Evolutionary conservation across 2,113 vertebrate genomes (phyloP).

Genomic region (Bagarius yarrelli): DNA sequence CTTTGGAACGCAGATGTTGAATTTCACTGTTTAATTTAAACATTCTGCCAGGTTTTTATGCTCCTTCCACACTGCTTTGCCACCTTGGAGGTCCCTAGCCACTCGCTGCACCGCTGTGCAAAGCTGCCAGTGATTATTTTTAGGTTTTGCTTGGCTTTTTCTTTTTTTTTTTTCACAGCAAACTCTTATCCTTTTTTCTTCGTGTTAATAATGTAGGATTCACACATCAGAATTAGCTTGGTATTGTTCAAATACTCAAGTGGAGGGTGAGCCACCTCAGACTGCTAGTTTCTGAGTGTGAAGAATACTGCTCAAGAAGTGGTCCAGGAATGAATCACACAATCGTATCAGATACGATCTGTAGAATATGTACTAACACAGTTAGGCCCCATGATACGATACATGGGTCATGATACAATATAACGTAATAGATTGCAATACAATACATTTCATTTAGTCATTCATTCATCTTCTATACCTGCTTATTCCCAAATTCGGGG

Average conservation of each 20-base stretch:
- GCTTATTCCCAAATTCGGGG: too few relatives aligned
- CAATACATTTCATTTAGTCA: too few relatives aligned
- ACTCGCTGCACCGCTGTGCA: constrained; percentile 47
- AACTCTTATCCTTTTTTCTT: constrained; percentile 52
- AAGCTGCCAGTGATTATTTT: constrained; percentile 58
- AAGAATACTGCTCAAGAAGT: not conserved
- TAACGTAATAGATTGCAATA: too few relatives aligned
- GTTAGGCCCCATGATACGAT: not conserved
- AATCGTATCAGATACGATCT: not conserved
- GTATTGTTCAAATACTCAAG: constrained; percentile 46
- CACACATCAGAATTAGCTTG: constrained; percentile 58
- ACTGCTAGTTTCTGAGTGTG: constrained; percentile 17
- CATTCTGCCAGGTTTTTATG: constrained; percentile 42
- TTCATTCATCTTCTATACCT: too few relatives aligned
- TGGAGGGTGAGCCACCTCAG: constrained; percentile 10
- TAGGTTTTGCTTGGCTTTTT: constrained; percentile 49
- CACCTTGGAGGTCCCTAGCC: constrained; percentile 56
- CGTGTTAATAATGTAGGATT: constrained; percentile 59
- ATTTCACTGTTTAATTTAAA: constrained; percentile 59
- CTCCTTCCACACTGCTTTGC: constrained; percentile 42
- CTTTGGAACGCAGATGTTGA: constrained; percentile 54
- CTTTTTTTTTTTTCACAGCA: constrained; percentile 52
- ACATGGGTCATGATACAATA: too few relatives aligned
- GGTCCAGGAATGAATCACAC: not conserved
- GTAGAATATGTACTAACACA: too few relatives aligned